These are phyloP conservation scores for Syrmaticus mikado DNA, from an alignment of 2,113 vertebrate genomes.

Conservation along the genomic window DNA sequence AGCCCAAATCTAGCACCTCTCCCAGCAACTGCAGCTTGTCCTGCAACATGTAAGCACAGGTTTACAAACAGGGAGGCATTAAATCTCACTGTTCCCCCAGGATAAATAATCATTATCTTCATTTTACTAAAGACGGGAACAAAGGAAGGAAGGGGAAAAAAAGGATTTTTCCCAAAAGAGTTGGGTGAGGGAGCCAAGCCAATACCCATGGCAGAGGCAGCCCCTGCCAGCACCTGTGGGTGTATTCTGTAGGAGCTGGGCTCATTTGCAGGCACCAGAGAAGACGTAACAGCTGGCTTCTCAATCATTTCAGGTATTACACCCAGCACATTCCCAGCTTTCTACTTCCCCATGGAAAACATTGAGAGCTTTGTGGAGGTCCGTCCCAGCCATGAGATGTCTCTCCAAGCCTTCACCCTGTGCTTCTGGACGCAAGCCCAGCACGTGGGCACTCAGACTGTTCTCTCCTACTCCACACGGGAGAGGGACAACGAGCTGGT, in stretches of 20 bases:
- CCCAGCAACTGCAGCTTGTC: not conserved
- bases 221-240: not conserved
- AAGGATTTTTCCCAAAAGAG: not conserved
- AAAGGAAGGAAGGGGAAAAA: not conserved
- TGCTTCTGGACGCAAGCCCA: constrained; percentile 78
- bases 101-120: not conserved
- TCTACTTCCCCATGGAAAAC: constrained; percentile 79
- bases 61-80: not conserved
- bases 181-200: not conserved
- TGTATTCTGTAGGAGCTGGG: not conserved
- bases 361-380: constrained; percentile 75
- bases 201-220: not conserved
- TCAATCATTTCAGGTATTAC: constrained; percentile 1
- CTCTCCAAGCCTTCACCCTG: constrained; percentile 79
- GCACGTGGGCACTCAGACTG: constrained; percentile 50
- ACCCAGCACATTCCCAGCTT: constrained; percentile 72
- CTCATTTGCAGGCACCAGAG: not conserved
- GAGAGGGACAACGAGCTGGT: constrained; percentile 79
- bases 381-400: constrained; percentile 63
- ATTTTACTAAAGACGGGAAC: not conserved
- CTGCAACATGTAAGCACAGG: not conserved
- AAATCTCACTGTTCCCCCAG: not conserved
- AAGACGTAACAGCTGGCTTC: not conserved
- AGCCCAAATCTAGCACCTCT: not conserved
- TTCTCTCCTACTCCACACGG: constrained; percentile 81